phyloP scores from a whole-genome alignment of 2,797 vertebrate species.

The Smutsia temminckii region DNA sequence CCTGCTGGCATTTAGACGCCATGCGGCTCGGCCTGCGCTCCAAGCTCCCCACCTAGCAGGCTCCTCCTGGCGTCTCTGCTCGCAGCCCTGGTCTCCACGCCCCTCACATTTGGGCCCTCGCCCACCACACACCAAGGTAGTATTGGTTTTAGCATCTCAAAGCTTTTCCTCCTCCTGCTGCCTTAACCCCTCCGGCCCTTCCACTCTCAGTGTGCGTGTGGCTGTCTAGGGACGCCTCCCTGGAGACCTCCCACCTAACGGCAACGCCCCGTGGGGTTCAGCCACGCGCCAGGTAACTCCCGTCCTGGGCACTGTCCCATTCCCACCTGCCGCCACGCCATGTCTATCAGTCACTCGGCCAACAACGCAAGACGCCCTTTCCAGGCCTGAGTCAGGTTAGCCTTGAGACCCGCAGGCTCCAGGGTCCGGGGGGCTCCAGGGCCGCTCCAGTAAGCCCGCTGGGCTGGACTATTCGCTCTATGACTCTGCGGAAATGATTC shows the following conservation, averaged over 20 bases:
- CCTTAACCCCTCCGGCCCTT: background rate
- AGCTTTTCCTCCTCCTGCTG: no score
- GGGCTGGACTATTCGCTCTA: background rate
- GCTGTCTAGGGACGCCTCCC: background rate
- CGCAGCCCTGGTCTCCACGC: background rate
- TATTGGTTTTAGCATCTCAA: background rate
- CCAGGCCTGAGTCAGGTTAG: background rate
- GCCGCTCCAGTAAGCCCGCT: no score
- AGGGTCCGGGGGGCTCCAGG: background rate
- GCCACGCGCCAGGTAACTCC: background rate
- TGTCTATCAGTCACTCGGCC: no score
- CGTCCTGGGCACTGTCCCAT: accelerated
- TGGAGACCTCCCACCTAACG: background rate
- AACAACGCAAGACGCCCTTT: background rate
- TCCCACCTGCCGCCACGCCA: accelerated
- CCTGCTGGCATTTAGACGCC: no score
- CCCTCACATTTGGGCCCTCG: background rate
- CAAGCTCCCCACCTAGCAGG: background rate
- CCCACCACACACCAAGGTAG: background rate
- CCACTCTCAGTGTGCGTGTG: background rate
- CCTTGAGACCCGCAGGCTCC: background rate
- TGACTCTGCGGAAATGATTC: background rate
- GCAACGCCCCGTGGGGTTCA: background rate
- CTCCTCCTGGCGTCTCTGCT: background rate
- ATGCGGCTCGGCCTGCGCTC: no score